Conservation (phyloP, 2,888 invertebrate species). For the Papilio gigon region DNA sequence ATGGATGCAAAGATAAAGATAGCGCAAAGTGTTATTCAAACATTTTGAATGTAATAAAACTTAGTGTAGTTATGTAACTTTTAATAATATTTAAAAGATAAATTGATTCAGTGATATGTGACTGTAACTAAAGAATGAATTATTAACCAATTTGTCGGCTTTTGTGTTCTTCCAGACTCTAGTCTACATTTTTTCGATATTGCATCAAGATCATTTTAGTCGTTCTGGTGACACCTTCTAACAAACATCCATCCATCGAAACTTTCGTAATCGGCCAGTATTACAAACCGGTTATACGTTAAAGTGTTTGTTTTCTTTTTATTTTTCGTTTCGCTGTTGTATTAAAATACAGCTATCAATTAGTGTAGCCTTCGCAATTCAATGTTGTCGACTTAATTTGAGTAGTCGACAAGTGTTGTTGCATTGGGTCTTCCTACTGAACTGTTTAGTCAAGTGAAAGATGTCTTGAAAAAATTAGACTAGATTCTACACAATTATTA, state of each 20-base stretch:
- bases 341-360: slow-evolving; percentile 37
- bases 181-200: too few species aligned
- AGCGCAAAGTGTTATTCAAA: background rate
- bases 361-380: slow-evolving; percentile 28
- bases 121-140: too few species aligned
- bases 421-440: slow-evolving; percentile 7
- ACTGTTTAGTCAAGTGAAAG: background rate
- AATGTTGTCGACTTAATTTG: slow-evolving; percentile 26
- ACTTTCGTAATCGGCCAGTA: too few species aligned
- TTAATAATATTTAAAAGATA: background rate
- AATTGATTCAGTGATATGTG: too few species aligned
- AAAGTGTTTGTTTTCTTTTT: background rate
- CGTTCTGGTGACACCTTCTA: too few species aligned
- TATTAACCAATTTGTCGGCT: too few species aligned
- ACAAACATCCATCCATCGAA: too few species aligned
- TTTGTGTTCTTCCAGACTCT: too few species aligned
- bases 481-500: background rate
- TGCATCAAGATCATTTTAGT: too few species aligned
- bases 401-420: slow-evolving; percentile 23
- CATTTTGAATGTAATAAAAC: background rate
- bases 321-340: background rate
- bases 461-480: background rate
- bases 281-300: too few species aligned
- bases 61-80: background rate
- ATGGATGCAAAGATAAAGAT: background rate